Conservation (phyloP, 2,113 vertebrate species). For the Neogale vison region DNA sequence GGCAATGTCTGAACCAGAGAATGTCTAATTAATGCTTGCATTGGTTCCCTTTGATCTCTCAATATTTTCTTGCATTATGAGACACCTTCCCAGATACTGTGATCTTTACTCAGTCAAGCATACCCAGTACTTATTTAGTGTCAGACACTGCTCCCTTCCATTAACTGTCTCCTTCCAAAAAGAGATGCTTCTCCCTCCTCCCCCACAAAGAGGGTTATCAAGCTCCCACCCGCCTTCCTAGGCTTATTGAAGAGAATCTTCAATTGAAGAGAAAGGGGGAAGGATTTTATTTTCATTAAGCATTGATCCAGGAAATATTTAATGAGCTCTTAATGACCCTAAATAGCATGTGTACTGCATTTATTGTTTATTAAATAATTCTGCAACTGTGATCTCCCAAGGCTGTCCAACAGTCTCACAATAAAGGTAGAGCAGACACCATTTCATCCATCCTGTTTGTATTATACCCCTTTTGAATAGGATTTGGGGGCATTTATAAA, state of each 20-base stretch:
- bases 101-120: neutral
- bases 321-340: neutral
- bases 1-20: accelerated
- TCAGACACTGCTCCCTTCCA: neutral
- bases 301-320: neutral
- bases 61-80: no score
- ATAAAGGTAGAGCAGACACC: neutral
- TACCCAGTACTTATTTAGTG: neutral
- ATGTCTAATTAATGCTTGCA: accelerated
- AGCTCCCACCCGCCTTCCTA: neutral
- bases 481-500: neutral
- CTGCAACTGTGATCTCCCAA: neutral
- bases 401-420: neutral
- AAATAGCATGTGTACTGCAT: no score
- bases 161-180: neutral
- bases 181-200: neutral
- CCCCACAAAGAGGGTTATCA: neutral
- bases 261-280: neutral
- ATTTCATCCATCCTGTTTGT: neutral
- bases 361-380: neutral
- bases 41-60: no score
- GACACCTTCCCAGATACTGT: neutral
- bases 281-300: neutral
- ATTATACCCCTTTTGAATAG: neutral
- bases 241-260: neutral